Conservation (phyloP, 2,797 vertebrate species). For the Oryzias sinensis region DNA sequence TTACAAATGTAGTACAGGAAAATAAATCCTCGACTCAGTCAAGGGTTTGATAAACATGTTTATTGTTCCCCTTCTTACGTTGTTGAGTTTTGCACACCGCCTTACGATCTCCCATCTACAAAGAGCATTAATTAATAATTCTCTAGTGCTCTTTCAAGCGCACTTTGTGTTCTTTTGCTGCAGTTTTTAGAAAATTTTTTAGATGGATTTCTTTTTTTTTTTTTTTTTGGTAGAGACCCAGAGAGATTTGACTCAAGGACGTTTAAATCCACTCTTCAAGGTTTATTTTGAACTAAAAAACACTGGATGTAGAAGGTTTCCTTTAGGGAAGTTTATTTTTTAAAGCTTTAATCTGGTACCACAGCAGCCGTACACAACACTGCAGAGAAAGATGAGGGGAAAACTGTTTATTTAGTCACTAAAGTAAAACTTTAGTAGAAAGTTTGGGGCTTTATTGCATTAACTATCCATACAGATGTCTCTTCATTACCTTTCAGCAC, state of each 20-base stretch:
- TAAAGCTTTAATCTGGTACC: background rate
- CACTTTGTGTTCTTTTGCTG: slow-evolving; percentile 32
- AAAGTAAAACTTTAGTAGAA: too few relatives aligned
- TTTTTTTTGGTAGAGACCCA: slow-evolving; percentile 4
- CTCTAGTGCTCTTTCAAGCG: slow-evolving; percentile 13
- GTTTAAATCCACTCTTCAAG: slow-evolving; percentile 18
- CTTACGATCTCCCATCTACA: background rate
- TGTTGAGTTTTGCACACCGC: background rate
- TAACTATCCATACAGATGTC: too few relatives aligned
- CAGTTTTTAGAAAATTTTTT: slow-evolving; percentile 6
- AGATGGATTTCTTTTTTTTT: background rate
- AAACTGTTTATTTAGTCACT: too few relatives aligned
- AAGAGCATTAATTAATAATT: background rate
- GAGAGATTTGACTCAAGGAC: slow-evolving; percentile 1
- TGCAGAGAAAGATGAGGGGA: too few relatives aligned
- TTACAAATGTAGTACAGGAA: slow-evolving; percentile 27
- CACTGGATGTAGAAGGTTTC: background rate
- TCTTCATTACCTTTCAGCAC: too few relatives aligned
- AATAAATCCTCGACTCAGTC: background rate
- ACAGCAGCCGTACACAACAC: background rate
- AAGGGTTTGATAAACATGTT: background rate
- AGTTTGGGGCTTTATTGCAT: too few relatives aligned
- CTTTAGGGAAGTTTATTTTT: background rate
- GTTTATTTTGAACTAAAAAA: slow-evolving; percentile 11
- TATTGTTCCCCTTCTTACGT: background rate